A percentile compares a stretch with the other conserved stretches of the same genome.
phyloP scores from a whole-genome alignment of 2,113 vertebrate genomes.

The Buteo buteo region DNA sequence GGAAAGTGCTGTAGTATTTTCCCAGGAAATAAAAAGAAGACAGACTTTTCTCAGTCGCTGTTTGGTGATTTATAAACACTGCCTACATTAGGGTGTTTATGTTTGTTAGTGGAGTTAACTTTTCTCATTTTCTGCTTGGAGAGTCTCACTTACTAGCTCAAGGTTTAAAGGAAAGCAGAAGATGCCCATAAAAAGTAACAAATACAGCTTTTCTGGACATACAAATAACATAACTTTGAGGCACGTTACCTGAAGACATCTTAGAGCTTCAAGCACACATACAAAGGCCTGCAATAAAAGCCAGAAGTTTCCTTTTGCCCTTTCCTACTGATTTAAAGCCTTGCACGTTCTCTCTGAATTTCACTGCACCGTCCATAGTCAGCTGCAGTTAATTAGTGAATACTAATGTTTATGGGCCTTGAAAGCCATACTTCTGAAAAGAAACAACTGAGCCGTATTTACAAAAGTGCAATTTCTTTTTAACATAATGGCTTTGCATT shows the following conservation, averaged over 20 bases:
- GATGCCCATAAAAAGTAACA: neutral
- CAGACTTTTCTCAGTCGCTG: neutral
- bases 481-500: neutral
- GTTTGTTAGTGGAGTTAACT: neutral
- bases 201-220: neutral
- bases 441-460: neutral
- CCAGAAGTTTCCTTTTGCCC: neutral
- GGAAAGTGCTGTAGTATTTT: neutral
- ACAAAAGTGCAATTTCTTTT: neutral
- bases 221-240: neutral
- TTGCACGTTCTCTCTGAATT: neutral
- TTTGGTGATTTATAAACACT: neutral
- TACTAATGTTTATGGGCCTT: neutral
- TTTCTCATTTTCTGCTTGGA: neutral
- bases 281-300: neutral
- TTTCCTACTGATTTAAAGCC: neutral
- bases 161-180: neutral
- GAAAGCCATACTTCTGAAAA: neutral
- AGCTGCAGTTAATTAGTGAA: neutral
- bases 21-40: neutral
- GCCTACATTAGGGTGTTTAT: neutral
- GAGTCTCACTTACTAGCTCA: neutral
- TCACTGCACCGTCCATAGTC: neutral
- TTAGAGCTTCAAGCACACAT: neutral
- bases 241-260: neutral